phyloP scores from a whole-genome alignment of 2,888 invertebrate genomes.

The Dione juno region DNA sequence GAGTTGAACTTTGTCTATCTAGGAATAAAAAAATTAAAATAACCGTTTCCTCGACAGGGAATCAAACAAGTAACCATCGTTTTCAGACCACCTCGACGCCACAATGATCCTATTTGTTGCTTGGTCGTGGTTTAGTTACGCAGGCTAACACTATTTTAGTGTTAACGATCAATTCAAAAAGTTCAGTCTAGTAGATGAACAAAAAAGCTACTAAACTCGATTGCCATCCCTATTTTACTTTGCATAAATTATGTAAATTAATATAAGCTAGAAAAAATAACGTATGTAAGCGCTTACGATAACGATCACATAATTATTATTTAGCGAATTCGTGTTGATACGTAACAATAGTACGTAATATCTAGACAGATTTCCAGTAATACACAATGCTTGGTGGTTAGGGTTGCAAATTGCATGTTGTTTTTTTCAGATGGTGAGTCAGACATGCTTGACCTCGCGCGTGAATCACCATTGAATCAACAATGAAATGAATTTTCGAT shows the following conservation, averaged over 20 bases:
- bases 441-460: slow-evolving; percentile 59
- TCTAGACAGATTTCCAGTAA: slow-evolving; percentile 37
- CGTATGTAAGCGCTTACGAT: slow-evolving; percentile 1
- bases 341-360: slow-evolving; percentile 30
- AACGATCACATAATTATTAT: slow-evolving; percentile 33
- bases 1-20: not conserved
- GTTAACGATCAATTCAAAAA: not conserved
- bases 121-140: too few species aligned
- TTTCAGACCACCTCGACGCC: too few species aligned
- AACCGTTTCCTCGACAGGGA: too few species aligned
- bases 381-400: slow-evolving; percentile 37
- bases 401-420: slow-evolving; percentile 47
- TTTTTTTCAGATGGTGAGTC: slow-evolving; percentile 63
- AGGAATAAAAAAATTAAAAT: not conserved
- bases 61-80: too few species aligned
- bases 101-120: too few species aligned
- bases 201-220: not conserved
- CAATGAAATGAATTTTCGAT: slow-evolving; percentile 53
- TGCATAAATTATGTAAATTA: slow-evolving; percentile 6
- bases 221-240: not conserved
- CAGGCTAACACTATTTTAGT: not conserved
- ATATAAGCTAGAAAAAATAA: slow-evolving; percentile 13
- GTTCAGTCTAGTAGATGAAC: not conserved
- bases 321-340: slow-evolving; percentile 31
- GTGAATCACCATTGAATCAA: slow-evolving; percentile 65